Percentiles rank a stretch among this genome's conserved stretches.
These are phyloP conservation scores for Osmoderma eremita DNA, from an alignment of 2,888 invertebrate genomes.

Conservation along the genomic window DNA sequence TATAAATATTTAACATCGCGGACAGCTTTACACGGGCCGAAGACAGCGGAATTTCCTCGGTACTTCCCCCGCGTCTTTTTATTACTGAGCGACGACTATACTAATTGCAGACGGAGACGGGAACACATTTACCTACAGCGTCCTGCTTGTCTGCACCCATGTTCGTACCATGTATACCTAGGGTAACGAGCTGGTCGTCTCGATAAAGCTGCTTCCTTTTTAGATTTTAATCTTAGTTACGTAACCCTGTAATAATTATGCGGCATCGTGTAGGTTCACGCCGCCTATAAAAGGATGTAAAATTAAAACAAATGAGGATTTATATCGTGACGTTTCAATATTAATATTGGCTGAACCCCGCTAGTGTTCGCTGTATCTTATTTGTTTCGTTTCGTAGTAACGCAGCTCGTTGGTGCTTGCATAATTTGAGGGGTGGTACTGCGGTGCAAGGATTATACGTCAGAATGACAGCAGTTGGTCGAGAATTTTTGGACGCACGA, in stretches of 20 bases:
- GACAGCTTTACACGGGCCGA: slow-evolving; percentile 16
- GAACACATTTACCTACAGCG: neutral
- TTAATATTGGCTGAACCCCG: slow-evolving; percentile 1
- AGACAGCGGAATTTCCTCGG: slow-evolving; percentile 16
- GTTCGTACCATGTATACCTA: slow-evolving; percentile 4
- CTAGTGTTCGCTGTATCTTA: too few species aligned
- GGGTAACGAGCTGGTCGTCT: slow-evolving; percentile 17
- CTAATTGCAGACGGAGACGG: slow-evolving; percentile 15
- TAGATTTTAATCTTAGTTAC: slow-evolving; percentile 26
- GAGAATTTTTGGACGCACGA: too few species aligned
- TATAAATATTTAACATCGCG: slow-evolving; percentile 23
- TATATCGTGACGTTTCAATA: slow-evolving; percentile 15
- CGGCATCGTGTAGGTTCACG: slow-evolving; percentile 25
- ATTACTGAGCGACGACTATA: neutral
- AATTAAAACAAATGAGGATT: slow-evolving; percentile 34
- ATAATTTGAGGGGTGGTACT: too few species aligned
- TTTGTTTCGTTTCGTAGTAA: too few species aligned
- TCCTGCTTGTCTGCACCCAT: neutral
- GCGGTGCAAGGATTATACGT: too few species aligned
- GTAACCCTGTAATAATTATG: slow-evolving; percentile 21
- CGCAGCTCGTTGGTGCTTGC: too few species aligned
- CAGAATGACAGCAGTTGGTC: too few species aligned
- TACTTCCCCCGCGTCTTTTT: slow-evolving; percentile 7
- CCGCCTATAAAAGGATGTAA: slow-evolving; percentile 18
- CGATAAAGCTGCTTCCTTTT: slow-evolving; percentile 32